A percentile compares a stretch with the other conserved stretches of the same genome.
phyloP scores from a whole-genome alignment of 2,888 invertebrate species.

The Harpalus rufipes region DNA sequence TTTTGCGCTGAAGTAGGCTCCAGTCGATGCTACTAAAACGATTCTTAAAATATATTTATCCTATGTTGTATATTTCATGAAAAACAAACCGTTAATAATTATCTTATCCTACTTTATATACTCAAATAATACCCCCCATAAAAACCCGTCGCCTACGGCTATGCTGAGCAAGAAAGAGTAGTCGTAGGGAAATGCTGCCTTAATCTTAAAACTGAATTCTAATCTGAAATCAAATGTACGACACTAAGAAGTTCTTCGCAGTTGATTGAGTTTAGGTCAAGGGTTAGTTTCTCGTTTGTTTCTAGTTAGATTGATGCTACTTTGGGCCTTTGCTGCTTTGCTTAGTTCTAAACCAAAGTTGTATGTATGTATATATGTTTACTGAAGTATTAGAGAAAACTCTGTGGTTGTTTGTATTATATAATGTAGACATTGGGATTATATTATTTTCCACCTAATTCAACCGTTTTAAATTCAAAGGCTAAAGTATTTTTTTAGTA shows the following conservation, averaged over 20 bases:
- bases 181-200: background rate
- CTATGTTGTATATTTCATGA: too few relatives aligned
- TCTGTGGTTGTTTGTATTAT: background rate
- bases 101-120: too few relatives aligned
- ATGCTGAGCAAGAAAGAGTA: background rate
- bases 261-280: slow-evolving; percentile 51
- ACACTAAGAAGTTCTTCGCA: slow-evolving; percentile 18
- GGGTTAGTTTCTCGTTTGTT: slow-evolving; percentile 50
- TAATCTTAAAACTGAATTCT: slow-evolving; percentile 42
- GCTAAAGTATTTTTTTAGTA: too few relatives aligned
- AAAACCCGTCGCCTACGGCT: too few relatives aligned
- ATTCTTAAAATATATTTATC: too few relatives aligned
- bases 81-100: too few relatives aligned
- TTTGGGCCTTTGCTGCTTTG: slow-evolving; percentile 26
- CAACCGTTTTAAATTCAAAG: too few relatives aligned
- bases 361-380: slow-evolving; percentile 40
- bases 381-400: slow-evolving; percentile 2
- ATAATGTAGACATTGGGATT: too few relatives aligned
- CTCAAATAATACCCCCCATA: too few relatives aligned
- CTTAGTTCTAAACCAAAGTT: slow-evolving; percentile 35
- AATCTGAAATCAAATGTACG: slow-evolving; percentile 33
- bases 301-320: slow-evolving; percentile 55
- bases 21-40: too few relatives aligned
- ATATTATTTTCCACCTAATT: too few relatives aligned
- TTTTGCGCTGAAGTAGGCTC: too few relatives aligned